These are phyloP conservation scores for Nesometra sesokonis DNA, from an alignment of 35 echinoderm and acorn worm species.

Conservation along the genomic window DNA sequence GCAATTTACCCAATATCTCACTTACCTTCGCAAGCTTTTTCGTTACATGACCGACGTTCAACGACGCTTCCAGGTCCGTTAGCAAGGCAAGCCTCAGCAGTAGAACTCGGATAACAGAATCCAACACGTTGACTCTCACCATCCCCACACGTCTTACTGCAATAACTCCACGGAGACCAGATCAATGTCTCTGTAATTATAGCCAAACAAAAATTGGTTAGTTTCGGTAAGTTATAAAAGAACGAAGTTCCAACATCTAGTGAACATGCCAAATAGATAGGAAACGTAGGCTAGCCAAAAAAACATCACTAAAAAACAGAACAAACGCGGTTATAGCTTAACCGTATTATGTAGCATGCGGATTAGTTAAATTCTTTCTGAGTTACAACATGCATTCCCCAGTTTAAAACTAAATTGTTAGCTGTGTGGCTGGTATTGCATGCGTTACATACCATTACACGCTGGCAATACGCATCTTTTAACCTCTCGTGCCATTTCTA, in stretches of 20 bases:
- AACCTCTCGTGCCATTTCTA: not conserved
- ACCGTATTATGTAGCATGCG: no score
- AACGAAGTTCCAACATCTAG: no score
- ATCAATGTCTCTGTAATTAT: not conserved
- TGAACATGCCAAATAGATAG: no score
- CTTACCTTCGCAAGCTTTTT: not conserved
- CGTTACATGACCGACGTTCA: not conserved
- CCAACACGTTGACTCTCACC: not conserved
- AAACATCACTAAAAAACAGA: no score
- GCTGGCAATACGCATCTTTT: not conserved
- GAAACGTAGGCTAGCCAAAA: no score
- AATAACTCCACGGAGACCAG: not conserved
- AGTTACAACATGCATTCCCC: no score
- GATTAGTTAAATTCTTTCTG: no score
- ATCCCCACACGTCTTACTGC: not conserved
- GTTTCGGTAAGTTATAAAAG: no score
- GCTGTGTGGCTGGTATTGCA: not conserved
- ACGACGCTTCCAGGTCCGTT: not conserved
- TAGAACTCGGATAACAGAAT: not conserved
- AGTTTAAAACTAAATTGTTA: not conserved
- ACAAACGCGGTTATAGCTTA: no score
- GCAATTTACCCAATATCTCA: no score
- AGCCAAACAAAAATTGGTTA: no score
- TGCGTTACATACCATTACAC: not conserved
- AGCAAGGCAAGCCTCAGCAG: not conserved